Percentiles rank a stretch among this genome's conserved stretches.
Conservation (phyloP, 2,888 invertebrate species). For the Trissoscelio sp. region DNA sequence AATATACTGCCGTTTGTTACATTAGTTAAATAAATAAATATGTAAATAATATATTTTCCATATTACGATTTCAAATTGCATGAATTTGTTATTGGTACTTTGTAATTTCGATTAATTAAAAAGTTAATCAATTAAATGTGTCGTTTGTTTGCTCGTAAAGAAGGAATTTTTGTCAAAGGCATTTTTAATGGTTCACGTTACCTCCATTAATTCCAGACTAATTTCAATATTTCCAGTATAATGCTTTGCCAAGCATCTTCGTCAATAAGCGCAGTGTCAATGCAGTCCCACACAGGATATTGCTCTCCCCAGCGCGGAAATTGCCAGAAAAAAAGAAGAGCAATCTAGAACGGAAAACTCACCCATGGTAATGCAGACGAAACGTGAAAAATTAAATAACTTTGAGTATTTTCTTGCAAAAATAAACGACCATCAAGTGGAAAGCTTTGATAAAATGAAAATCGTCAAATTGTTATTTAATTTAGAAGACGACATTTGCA, state of each 20-base stretch:
- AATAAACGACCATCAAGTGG: background rate
- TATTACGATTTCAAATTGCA: too few relatives aligned
- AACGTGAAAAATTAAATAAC: conserved; percentile 56
- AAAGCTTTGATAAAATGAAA: conserved; percentile 5
- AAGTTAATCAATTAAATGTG: background rate
- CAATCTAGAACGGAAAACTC: conserved; percentile 64
- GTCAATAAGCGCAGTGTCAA: conserved; percentile 58
- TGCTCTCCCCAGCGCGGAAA: conserved; percentile 60
- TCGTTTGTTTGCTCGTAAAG: background rate
- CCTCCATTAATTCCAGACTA: conserved; percentile 28
- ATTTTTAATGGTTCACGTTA: conserved; percentile 17
- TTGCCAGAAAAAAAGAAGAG: conserved; percentile 62
- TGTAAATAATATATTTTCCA: too few relatives aligned
- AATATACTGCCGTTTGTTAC: too few relatives aligned
- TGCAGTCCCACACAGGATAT: conserved; percentile 62
- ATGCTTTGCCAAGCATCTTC: conserved; percentile 40
- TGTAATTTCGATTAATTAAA: background rate
- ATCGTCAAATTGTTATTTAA: background rate
- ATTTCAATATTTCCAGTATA: conserved; percentile 53
- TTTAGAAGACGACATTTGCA: too few relatives aligned
- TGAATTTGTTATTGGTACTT: too few relatives aligned
- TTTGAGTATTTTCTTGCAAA: conserved; percentile 16
- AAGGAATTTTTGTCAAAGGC: background rate
- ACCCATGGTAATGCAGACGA: conserved; percentile 53
- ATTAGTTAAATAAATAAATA: too few relatives aligned